Percentiles rank a stretch among this genome's conserved stretches.
phyloP scores from a whole-genome alignment of 1,140 invertebrate species.

The Ephestia elutella region DNA sequence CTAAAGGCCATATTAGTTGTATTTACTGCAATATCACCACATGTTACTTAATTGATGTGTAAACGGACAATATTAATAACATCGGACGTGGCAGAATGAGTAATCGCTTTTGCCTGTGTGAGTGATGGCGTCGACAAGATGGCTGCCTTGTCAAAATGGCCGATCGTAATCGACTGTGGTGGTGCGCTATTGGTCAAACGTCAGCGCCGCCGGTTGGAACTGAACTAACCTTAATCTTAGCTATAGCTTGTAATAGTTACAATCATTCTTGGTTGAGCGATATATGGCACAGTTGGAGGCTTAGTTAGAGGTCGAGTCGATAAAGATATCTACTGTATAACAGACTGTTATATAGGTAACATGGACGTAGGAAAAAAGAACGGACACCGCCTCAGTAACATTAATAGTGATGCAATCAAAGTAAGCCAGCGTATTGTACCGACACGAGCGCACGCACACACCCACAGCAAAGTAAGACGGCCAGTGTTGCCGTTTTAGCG shows the following conservation, averaged over 20 bases:
- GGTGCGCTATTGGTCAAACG: slow-evolving; percentile 15
- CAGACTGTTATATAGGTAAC: no score
- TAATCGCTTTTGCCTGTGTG: slow-evolving; percentile 12
- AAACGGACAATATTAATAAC: slow-evolving; percentile 11
- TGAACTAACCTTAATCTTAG: not conserved
- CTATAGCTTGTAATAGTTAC: slow-evolving; percentile 5
- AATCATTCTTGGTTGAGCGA: not conserved
- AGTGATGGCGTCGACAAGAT: slow-evolving; percentile 13
- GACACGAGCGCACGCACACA: no score
- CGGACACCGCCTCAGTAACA: no score
- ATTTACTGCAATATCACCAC: not conserved
- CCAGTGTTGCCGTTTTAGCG: no score
- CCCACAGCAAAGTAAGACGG: no score
- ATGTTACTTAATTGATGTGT: slow-evolving; percentile 8
- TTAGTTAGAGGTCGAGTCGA: no score
- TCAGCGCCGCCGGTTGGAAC: slow-evolving; percentile 3
- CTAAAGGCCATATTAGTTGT: no score
- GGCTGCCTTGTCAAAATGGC: slow-evolving; percentile 16
- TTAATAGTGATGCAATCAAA: no score
- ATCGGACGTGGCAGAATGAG: slow-evolving; percentile 11
- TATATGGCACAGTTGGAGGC: no score
- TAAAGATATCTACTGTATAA: no score
- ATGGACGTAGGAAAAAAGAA: no score
- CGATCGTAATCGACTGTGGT: slow-evolving; percentile 12
- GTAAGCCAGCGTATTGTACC: no score